Conservation (phyloP, 2,797 vertebrate species). For the Protosalanx chinensis region DNA sequence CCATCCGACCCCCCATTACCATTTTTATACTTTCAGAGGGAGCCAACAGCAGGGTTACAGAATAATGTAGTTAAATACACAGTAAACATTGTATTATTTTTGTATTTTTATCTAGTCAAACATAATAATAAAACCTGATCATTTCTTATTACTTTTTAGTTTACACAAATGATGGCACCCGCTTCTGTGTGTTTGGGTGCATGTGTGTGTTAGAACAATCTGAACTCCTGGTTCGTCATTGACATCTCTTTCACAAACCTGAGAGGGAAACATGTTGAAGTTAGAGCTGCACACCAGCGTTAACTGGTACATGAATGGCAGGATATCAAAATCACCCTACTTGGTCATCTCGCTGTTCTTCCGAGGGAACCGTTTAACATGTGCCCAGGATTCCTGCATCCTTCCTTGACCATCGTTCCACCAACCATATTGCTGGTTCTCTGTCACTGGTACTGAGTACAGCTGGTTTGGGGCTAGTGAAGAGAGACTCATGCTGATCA, state of each 20-base stretch:
- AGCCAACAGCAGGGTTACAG: background rate
- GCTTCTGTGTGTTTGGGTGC: slow-evolving; percentile 3
- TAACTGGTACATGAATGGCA: background rate
- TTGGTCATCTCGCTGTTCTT: slow-evolving; percentile 76
- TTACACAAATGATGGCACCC: background rate
- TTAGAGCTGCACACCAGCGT: background rate
- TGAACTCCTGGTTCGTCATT: slow-evolving; percentile 61
- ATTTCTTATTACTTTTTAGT: background rate
- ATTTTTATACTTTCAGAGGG: slow-evolving; percentile 17
- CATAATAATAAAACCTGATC: background rate
- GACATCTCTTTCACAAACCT: slow-evolving; percentile 74
- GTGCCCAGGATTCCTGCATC: slow-evolving; percentile 63
- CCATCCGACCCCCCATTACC: too few relatives aligned
- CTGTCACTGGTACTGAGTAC: slow-evolving; percentile 72
- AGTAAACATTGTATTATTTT: background rate
- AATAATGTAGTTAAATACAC: background rate
- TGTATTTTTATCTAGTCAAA: background rate
- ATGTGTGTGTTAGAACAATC: slow-evolving; percentile 58
- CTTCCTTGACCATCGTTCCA: slow-evolving; percentile 46
- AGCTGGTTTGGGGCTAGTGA: slow-evolving; percentile 76
- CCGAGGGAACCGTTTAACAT: slow-evolving; percentile 55
- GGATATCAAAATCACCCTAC: slow-evolving; percentile 47
- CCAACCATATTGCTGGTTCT: slow-evolving; percentile 79
- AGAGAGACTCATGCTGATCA: background rate
- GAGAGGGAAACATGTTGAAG: slow-evolving; percentile 20